Evolutionary conservation across 2,797 vertebrate species (phyloP).

Genomic region (Paguma larvata): DNA sequence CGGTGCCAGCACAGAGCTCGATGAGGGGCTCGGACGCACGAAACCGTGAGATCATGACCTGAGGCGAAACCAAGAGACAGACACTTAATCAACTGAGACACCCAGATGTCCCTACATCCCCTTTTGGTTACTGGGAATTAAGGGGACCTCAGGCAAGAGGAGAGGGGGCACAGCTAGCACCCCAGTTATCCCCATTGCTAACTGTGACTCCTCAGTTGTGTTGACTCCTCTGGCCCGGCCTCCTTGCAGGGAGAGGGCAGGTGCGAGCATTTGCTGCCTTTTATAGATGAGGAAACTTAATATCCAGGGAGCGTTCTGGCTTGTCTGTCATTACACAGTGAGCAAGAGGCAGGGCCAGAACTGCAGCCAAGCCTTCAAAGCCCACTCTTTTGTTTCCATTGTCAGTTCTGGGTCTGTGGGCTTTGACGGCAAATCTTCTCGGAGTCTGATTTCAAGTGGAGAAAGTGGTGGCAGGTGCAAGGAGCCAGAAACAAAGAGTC

Average conservation of each 20-base stretch:
- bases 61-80: too few relatives aligned
- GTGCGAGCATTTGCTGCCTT: not conserved
- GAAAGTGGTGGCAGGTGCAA: not conserved
- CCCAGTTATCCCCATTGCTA: not conserved
- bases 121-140: not conserved
- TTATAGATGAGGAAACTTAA: not conserved
- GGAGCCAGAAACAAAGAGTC: not conserved
- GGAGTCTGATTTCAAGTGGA: not conserved
- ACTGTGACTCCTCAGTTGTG: not conserved
- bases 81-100: too few relatives aligned
- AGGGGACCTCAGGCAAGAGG: not conserved
- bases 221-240: not conserved
- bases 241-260: not conserved
- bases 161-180: rapidly evolving
- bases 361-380: not conserved
- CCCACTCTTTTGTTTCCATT: not conserved
- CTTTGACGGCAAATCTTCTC: not conserved
- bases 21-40: too few relatives aligned
- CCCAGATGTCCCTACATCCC: too few relatives aligned
- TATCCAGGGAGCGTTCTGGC: not conserved
- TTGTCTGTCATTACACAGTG: not conserved
- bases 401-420: not conserved
- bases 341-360: not conserved
- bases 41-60: too few relatives aligned
- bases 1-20: too few relatives aligned